Evolutionary conservation across 37 sponge, comb jelly and placozoan species (phyloP).

Genomic region (Petrosia ficiformis): DNA sequence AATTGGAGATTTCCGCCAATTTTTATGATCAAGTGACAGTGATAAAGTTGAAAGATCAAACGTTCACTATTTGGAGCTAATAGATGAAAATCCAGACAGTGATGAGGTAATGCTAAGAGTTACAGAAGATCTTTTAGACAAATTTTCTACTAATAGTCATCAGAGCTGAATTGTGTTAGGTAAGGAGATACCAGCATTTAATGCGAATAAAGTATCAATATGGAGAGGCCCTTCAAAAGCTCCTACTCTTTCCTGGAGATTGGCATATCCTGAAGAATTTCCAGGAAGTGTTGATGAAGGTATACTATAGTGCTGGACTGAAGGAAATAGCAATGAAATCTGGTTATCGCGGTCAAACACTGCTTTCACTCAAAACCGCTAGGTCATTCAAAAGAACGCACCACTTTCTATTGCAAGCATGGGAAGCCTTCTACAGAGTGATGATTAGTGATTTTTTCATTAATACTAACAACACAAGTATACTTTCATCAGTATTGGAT

Average conservation of each 20-base stretch:
- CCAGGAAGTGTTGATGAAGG: conserved; percentile 1
- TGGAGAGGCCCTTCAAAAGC: conserved; percentile 1
- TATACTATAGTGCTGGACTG: conserved; percentile 16
- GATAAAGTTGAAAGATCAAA: background rate
- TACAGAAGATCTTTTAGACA: too few relatives aligned
- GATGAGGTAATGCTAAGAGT: too few relatives aligned
- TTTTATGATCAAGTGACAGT: background rate
- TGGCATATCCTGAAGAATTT: conserved; percentile 9
- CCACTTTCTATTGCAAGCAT: conserved; percentile 12
- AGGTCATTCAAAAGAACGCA: conserved; percentile 18
- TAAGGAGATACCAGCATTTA: background rate
- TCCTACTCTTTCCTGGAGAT: conserved; percentile 21
- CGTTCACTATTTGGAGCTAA: background rate
- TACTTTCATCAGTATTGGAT: background rate
- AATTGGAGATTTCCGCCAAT: background rate
- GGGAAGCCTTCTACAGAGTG: conserved; percentile 17
- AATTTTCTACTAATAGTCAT: background rate
- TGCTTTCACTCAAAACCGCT: background rate
- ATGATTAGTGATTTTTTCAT: conserved; percentile 6
- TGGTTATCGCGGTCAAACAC: conserved; percentile 5
- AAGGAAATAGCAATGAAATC: conserved; percentile 1
- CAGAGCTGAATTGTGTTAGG: background rate
- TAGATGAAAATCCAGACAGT: too few relatives aligned
- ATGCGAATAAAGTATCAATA: background rate
- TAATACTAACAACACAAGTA: too few relatives aligned